Conservation (phyloP, 1,140 invertebrate genomes). For the Trichonephila inaurata region DNA sequence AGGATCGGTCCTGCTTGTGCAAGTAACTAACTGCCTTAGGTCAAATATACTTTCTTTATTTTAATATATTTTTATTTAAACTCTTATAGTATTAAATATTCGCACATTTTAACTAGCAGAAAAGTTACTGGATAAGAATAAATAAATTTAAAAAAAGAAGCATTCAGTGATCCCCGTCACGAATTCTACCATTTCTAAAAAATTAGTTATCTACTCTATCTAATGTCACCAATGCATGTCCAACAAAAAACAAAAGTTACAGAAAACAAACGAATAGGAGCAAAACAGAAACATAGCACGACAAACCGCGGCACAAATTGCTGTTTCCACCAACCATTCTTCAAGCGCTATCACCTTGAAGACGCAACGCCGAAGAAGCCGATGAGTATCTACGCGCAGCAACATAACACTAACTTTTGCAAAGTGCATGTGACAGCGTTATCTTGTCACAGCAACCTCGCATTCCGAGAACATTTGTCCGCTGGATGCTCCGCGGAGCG, state of each 20-base stretch:
- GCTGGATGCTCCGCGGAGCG: neutral
- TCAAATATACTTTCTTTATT: too few relatives aligned
- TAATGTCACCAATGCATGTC: neutral
- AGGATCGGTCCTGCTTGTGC: too few relatives aligned
- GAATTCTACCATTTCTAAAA: too few relatives aligned
- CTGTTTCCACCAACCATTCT: neutral
- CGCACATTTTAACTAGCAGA: too few relatives aligned
- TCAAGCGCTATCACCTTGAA: neutral
- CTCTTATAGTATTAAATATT: too few relatives aligned
- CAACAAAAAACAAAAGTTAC: neutral
- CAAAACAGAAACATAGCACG: neutral
- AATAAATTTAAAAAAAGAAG: too few relatives aligned
- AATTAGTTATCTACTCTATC: neutral
- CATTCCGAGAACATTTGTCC: slow-evolving; percentile 22
- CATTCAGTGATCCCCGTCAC: too few relatives aligned
- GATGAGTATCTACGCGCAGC: slow-evolving; percentile 46
- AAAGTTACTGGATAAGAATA: too few relatives aligned
- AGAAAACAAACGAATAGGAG: neutral
- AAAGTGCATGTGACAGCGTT: slow-evolving; percentile 44
- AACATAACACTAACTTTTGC: slow-evolving; percentile 20
- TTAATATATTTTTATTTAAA: too few relatives aligned
- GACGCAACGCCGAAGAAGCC: neutral
- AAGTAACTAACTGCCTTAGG: too few relatives aligned
- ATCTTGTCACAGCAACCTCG: slow-evolving; percentile 30
- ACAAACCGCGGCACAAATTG: neutral